Base-by-base conservation (phyloP, 2,888 invertebrate genomes). In the Polyploca ridens region DNA sequence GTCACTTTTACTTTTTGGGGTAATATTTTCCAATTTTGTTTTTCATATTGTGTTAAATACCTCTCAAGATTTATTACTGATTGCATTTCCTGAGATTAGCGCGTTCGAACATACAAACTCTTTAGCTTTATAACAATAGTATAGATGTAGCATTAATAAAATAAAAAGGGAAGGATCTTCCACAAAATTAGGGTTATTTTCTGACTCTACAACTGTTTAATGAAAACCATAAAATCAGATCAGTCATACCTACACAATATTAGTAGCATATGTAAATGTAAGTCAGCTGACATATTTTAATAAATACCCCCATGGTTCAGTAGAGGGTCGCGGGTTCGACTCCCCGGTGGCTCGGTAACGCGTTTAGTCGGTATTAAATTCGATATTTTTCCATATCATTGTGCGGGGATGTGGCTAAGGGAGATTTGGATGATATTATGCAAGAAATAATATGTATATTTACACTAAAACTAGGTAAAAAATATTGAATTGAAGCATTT, bases 311-410 rank as follows among this genome's bases (percentile, higher is more conserved):
- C 69, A 72, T 70, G 62, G 49, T 49, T 16, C 7, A 49, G 16
- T 68, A 69, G 66, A 68, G 75, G 75, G 75, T 77, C 68, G 70
- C 72, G 73, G 78, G 76, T 78, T 86, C 74, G 76, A 75, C 72
- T 83, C 86, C 86, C 75, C 62, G 73, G 73, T 69, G 75, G 74
- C 74, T 75, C 68, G 68, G 60, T 76, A 84, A 81, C 73, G 81
- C 81, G 84, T 86, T 88, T 87, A 84, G 87, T 88, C 81, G 84
- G 85, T 89, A 90, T 89, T 92, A 89, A 90, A 93, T 90, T 83
- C 81, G 87, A 92, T 93, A 93, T 93, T 93, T 93, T 93, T 93
- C 90, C 89, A 90, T 90, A 90, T 90, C 90, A 90, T 84, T 87
- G 86, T 88, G 76, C 74, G 77, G 83, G 88, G 80, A 80, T 72